phyloP scores from a whole-genome alignment of 92 coral and sea anemone genomes.

The Phenganax stokvisi region DNA sequence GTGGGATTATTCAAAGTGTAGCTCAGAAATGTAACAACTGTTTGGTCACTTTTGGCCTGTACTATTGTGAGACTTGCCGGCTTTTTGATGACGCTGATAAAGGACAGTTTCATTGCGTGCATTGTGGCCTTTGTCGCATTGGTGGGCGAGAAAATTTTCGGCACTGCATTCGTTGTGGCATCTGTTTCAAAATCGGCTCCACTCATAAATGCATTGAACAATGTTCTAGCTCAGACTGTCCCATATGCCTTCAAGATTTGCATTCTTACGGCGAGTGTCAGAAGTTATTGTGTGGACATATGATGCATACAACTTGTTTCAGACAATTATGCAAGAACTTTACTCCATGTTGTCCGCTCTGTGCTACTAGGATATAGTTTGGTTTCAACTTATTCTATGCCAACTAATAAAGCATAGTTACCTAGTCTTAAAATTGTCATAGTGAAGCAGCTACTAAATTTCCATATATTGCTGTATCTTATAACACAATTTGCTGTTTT shows the following conservation, averaged over 20 bases:
- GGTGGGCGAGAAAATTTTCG: slow-evolving; percentile 84
- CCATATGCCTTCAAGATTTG: slow-evolving; percentile 79
- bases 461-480: not conserved
- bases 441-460: not conserved
- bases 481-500: not conserved
- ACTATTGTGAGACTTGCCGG: slow-evolving; percentile 79
- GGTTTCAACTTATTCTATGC: not conserved
- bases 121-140: slow-evolving; percentile 80
- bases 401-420: not conserved
- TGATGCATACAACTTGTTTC: slow-evolving; percentile 73
- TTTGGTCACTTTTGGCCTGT: slow-evolving; percentile 73
- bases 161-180: slow-evolving; percentile 78
- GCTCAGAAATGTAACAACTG: slow-evolving; percentile 61
- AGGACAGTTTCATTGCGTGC: slow-evolving; percentile 89
- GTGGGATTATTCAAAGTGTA: slow-evolving; percentile 64
- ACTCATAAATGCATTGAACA: slow-evolving; percentile 77
- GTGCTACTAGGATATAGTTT: not conserved
- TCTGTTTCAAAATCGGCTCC: slow-evolving; percentile 60
- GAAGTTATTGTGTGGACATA: slow-evolving; percentile 81
- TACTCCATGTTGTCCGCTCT: slow-evolving; percentile 4
- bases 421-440: not conserved
- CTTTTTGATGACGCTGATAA: slow-evolving; percentile 82
- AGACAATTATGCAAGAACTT: slow-evolving; percentile 14
- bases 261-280: slow-evolving; percentile 80
- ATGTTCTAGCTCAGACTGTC: slow-evolving; percentile 80